These are phyloP conservation scores for Drosophila punjabiensis DNA, from an alignment of 1,140 invertebrate genomes.

Conservation along the genomic window DNA sequence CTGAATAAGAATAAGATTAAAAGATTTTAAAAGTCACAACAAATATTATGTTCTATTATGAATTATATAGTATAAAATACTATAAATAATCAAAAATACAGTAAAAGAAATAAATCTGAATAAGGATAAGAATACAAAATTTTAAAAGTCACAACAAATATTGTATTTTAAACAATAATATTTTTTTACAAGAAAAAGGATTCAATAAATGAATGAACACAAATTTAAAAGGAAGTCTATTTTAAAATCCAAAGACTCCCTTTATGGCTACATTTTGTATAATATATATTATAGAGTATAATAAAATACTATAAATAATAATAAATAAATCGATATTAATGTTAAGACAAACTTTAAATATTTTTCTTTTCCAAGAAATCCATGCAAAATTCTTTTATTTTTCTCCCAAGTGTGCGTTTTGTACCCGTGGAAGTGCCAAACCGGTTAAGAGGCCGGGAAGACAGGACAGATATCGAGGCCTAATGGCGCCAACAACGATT, in stretches of 20 bases:
- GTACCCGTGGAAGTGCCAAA: slow-evolving; percentile 8
- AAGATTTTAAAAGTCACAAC: neutral
- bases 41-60: neutral
- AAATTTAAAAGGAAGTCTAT: neutral
- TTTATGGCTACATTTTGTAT: neutral
- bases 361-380: neutral
- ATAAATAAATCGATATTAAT: neutral
- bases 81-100: too few relatives aligned
- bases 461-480: slow-evolving; percentile 22
- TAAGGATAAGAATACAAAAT: neutral
- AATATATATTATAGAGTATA: neutral
- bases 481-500: slow-evolving; percentile 74
- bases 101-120: too few relatives aligned
- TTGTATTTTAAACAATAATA: neutral
- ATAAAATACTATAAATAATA: neutral
- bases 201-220: neutral
- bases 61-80: neutral
- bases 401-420: neutral
- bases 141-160: neutral
- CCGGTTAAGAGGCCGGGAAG: slow-evolving; percentile 19
- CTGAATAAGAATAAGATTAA: too few relatives aligned
- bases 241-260: neutral
- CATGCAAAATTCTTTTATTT: neutral
- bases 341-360: neutral
- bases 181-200: neutral